Base-by-base conservation (phyloP, 2,113 vertebrate genomes). In the Amblyopsis rosae region DNA sequence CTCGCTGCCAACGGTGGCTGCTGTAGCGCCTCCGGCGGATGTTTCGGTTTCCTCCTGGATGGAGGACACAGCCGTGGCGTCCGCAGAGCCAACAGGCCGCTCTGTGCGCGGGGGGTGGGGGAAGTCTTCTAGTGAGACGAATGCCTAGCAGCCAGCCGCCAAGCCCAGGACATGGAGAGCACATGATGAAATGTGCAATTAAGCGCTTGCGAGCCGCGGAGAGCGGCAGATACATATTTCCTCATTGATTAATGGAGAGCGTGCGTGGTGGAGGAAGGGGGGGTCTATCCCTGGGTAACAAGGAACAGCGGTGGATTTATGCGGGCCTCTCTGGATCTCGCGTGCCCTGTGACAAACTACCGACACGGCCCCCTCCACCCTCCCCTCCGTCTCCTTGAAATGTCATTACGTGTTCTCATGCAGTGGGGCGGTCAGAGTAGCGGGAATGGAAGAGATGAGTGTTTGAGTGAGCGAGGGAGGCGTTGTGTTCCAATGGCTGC, bases 151-250 rank as follows among this genome's bases (percentile, higher is more conserved):
- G 90, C 84, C 79, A 59, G 70, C 77, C 69, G 82, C 83, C 83
- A 76, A 87, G 77, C 86, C 82, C 62, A 77, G 79, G 86, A 87
- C 87, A 85, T 83, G 80, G 86, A 88, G 85, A 88, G 85, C 87
- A 90, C 88, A 90, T 90, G 87, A 86, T 84, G 85, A 89, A 90
- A 89, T 88, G 85, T 66, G 82, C 87, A 91, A 92, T 92, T 90
- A 91, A 86, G 82, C 87, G 84, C 87, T 75, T 75, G 55, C n/a
- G 75, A 12, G 77, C 75, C 70, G 67, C 79, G 68, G 81, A 75
- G 84, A 82, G 69, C 46, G 68, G 76, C 66, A 75, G 77, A 86
- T 85, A 85, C 82, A 87, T 88, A 89, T 88, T 88, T 86, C 81
- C 72, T 74, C 67, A 48, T 76, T 92, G 90, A 93, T 92, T 90